A percentile compares a stretch with the other conserved stretches of the same genome.
These are phyloP conservation scores for Mylabris sibirica DNA, from an alignment of 2,888 invertebrate species.

Conservation along the genomic window DNA sequence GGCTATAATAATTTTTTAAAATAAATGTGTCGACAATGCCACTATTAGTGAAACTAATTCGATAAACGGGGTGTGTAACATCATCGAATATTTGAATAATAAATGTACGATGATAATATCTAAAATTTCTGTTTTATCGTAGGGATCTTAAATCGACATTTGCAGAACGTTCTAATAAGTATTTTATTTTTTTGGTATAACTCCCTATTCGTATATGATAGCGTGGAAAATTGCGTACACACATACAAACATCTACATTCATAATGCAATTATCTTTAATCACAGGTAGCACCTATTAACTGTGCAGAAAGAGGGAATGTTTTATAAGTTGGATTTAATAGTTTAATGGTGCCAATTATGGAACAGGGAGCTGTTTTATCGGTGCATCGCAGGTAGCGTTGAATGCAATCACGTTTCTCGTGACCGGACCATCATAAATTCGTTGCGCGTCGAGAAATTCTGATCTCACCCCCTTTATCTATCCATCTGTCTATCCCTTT, in stretches of 20 bases:
- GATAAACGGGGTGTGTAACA: slow-evolving; percentile 13
- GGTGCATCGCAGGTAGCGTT: slow-evolving; percentile 48
- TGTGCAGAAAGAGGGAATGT: slow-evolving; percentile 38
- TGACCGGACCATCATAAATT: slow-evolving; percentile 46
- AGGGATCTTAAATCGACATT: background rate
- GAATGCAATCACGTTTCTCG: slow-evolving; percentile 51
- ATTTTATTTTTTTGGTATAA: background rate
- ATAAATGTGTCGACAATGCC: slow-evolving; percentile 18
- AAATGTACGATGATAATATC: background rate
- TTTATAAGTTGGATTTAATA: slow-evolving; percentile 50
- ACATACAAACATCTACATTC: background rate
- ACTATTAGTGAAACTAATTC: slow-evolving; percentile 19
- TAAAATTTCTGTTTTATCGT: background rate
- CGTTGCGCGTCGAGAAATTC: slow-evolving; percentile 14
- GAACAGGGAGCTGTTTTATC: slow-evolving; percentile 49
- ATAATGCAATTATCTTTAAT: slow-evolving; percentile 40
- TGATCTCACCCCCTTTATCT: background rate
- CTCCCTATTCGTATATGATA: slow-evolving; percentile 1
- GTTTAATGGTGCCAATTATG: slow-evolving; percentile 53
- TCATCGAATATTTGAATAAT: background rate
- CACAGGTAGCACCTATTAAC: slow-evolving; percentile 44
- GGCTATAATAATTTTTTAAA: background rate
- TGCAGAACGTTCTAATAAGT: background rate
- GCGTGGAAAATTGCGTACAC: slow-evolving; percentile 18
- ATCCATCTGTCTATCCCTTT: background rate